These are phyloP conservation scores for Dichetophora obliterata DNA, from an alignment of 2,888 invertebrate genomes.

Conservation along the genomic window DNA sequence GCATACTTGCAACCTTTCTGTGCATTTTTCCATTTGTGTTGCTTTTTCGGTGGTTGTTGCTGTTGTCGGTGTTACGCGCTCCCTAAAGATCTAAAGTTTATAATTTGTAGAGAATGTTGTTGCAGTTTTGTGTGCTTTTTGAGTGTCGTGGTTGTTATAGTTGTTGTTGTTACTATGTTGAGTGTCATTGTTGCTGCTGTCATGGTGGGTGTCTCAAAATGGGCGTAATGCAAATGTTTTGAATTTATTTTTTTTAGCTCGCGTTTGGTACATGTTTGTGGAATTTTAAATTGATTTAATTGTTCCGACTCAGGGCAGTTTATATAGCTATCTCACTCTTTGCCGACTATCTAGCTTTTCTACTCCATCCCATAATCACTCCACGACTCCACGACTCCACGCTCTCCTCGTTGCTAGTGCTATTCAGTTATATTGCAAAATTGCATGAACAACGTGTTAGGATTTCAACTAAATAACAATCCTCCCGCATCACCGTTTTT, in stretches of 20 bases:
- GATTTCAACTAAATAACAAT: not conserved
- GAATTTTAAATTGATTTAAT: not conserved
- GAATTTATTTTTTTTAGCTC: not conserved
- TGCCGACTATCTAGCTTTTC: not conserved
- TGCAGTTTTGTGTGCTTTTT: not conserved
- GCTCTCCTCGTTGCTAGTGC: not conserved
- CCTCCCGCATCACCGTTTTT: not conserved
- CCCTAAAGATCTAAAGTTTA: not conserved
- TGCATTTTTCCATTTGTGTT: too few species aligned
- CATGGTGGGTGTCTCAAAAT: not conserved
- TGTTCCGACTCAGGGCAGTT: not conserved
- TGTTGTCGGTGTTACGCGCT: not conserved
- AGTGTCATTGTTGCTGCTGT: not conserved
- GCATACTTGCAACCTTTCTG: too few species aligned
- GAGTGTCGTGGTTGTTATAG: not conserved
- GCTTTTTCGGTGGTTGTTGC: too few species aligned
- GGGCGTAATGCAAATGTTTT: not conserved
- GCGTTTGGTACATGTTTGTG: not conserved
- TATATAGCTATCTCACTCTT: not conserved
- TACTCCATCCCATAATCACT: not conserved
- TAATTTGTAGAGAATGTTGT: constrained; percentile 17
- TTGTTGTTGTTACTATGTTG: not conserved
- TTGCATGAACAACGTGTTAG: constrained; percentile 6
- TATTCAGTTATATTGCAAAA: not conserved
- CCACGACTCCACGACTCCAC: not conserved